These are phyloP conservation scores for Drosophila kurseongensis DNA, from an alignment of 1,140 invertebrate genomes.

Conservation along the genomic window DNA sequence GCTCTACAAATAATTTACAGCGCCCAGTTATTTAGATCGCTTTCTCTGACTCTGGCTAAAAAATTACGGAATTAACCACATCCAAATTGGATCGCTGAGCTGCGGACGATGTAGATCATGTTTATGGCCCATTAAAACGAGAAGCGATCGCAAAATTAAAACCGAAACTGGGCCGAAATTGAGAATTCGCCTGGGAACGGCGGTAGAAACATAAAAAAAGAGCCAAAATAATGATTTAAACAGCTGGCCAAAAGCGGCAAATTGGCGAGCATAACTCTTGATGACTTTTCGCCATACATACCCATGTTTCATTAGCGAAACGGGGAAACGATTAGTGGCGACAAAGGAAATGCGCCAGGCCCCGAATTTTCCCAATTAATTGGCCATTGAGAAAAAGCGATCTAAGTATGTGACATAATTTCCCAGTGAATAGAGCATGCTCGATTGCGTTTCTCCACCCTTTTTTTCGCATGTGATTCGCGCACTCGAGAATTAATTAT, in stretches of 20 bases:
- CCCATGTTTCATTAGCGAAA: slow-evolving; percentile 9
- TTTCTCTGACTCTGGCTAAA: background rate
- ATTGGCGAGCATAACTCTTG: slow-evolving; percentile 45
- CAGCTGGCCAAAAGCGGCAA: slow-evolving; percentile 42
- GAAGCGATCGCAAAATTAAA: slow-evolving; percentile 24
- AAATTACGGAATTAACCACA: slow-evolving; percentile 26
- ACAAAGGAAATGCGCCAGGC: slow-evolving; percentile 3
- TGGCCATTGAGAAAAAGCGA: slow-evolving; percentile 20
- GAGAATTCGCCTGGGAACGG: slow-evolving; percentile 17
- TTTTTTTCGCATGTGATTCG: slow-evolving; percentile 33
- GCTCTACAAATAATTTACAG: slow-evolving; percentile 4
- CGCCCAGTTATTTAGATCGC: background rate
- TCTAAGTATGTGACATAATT: slow-evolving; percentile 66
- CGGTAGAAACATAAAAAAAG: background rate
- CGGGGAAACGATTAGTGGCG: background rate
- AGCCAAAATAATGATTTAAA: background rate
- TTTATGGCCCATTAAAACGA: slow-evolving; percentile 39
- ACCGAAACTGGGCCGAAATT: slow-evolving; percentile 5
- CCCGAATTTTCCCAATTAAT: slow-evolving; percentile 65
- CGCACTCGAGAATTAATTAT: slow-evolving; percentile 65
- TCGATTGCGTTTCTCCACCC: slow-evolving; percentile 29
- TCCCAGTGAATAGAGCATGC: slow-evolving; percentile 22
- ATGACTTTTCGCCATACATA: slow-evolving; percentile 57
- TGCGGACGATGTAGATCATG: slow-evolving; percentile 39
- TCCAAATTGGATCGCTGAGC: slow-evolving; percentile 56